Conservation (phyloP, 2,797 vertebrate genomes). For the Dicrostonyx torquatus region DNA sequence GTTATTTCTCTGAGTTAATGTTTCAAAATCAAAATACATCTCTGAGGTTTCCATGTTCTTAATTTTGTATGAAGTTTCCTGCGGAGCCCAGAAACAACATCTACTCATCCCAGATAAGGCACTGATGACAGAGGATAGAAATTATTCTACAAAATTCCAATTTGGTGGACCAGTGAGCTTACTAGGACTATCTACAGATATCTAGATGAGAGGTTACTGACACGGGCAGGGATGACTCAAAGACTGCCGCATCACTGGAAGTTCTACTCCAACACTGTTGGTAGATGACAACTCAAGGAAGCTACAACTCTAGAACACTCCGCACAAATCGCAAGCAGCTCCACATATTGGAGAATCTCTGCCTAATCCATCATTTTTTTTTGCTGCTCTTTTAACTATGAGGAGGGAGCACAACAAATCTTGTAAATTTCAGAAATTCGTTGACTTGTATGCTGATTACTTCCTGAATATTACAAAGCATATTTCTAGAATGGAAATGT, state of each 20-base stretch:
- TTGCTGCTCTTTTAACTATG: neutral
- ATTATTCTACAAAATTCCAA: neutral
- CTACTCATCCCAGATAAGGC: neutral
- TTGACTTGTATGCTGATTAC: neutral
- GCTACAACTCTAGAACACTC: neutral
- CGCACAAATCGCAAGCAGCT: neutral
- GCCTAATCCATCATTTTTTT: neutral
- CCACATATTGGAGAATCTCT: too few relatives aligned
- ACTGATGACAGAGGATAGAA: neutral
- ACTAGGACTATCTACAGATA: neutral
- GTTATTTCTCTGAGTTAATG: neutral
- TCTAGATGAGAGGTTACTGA: neutral
- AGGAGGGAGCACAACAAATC: neutral
- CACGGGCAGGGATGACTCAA: neutral
- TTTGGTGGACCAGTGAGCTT: neutral
- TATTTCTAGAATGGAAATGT: neutral
- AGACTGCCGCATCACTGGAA: neutral
- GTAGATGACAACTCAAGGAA: neutral
- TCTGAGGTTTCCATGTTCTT: neutral
- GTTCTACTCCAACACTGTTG: neutral
- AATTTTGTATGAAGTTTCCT: neutral
- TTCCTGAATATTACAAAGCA: neutral
- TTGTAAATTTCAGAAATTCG: neutral
- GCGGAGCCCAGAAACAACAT: neutral
- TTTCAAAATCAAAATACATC: neutral